These are phyloP conservation scores for Imbricaverruca yamaguchii DNA, from an alignment of 2,888 invertebrate species.

Conservation along the genomic window DNA sequence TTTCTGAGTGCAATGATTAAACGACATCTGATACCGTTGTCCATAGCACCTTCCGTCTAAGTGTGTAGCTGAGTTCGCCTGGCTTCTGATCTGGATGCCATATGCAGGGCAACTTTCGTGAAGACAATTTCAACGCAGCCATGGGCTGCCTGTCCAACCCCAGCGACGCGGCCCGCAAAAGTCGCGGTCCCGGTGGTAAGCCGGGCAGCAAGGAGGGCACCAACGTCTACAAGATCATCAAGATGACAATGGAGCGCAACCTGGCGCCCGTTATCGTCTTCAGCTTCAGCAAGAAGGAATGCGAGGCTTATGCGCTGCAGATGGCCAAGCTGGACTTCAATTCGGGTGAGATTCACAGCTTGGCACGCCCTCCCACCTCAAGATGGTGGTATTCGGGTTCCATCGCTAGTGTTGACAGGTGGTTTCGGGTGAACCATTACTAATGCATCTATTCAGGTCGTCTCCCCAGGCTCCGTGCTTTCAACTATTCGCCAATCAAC, in stretches of 20 bases:
- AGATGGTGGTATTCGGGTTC: too few species aligned
- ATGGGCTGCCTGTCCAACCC: slow-evolving; percentile 67
- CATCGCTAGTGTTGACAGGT: too few species aligned
- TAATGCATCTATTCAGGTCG: too few species aligned
- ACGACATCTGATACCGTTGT: too few species aligned
- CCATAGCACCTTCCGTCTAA: too few species aligned
- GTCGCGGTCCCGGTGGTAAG: slow-evolving; percentile 62
- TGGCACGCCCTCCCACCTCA: too few species aligned
- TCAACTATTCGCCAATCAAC: too few species aligned
- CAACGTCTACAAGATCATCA: slow-evolving; percentile 93
- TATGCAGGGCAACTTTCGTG: slow-evolving; percentile 73
- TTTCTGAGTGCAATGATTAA: too few species aligned
- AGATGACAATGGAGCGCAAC: slow-evolving; percentile 97
- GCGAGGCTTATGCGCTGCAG: slow-evolving; percentile 87
- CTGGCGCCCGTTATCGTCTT: slow-evolving; percentile 98
- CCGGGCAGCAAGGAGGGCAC: slow-evolving; percentile 61
- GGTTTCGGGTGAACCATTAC: too few species aligned
- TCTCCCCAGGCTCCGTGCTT: too few species aligned
- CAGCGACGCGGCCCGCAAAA: slow-evolving; percentile 69
- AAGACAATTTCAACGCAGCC: slow-evolving; percentile 95
- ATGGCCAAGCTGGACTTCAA: slow-evolving; percentile 97
- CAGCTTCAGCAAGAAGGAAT: slow-evolving; percentile 98
- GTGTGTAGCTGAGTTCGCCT: too few species aligned
- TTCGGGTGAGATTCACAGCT: slow-evolving; percentile 50
- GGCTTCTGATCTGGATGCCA: too few species aligned